Base-by-base conservation (phyloP, 2,888 invertebrate genomes). In the Leuctra nigra region DNA sequence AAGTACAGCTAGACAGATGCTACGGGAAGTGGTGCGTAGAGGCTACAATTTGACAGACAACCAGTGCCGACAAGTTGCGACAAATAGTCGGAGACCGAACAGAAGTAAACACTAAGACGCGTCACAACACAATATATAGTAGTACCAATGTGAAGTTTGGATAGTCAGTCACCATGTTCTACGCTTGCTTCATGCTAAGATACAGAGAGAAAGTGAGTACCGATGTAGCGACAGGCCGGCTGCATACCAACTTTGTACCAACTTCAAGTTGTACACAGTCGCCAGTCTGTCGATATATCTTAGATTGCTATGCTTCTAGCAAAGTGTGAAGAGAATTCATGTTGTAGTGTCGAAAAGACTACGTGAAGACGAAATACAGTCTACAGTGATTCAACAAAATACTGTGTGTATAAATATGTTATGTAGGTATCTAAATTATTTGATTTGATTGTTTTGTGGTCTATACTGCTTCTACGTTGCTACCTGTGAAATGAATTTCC, bases 111-210 rank as follows among this genome's bases (percentile, higher is more conserved):
- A 44, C 18, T 3, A 23, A 35, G 14, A 24, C 7, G 9, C 50
- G 22, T 22, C 35, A 35, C 50, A 50, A 50, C 44, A 55, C 56
- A 52, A 56, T 57, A 63, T 60, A 59, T 58, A 69, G 65, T 65
- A 68, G 65, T 68, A 67, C 54, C 24, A 61, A 46, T 53, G 55
- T 57, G 72, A 74, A 79, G 81, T 80, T 82, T 81, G 80, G 80
- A 81, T 82, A 83, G 82, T 83, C 82, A 81, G 81, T 82, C 82
- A 82, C 82, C 82, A 79, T 77, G 76, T 70, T 47, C 55, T 60
- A 57, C 55, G 50, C 29, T 55, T 41, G 55, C 57, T 59, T 55
- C 61, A 61, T 62, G 61, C 62, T 61, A 53, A 56, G 14, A 33
- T 35, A 18, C 48, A 36, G 22, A 14, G 14, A 53, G 24, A 46